Evolutionary conservation across 2,113 vertebrate genomes (phyloP), one percentile per base, ranked within the genome.

Genomic region (Illadopsis cleaveri): DNA sequence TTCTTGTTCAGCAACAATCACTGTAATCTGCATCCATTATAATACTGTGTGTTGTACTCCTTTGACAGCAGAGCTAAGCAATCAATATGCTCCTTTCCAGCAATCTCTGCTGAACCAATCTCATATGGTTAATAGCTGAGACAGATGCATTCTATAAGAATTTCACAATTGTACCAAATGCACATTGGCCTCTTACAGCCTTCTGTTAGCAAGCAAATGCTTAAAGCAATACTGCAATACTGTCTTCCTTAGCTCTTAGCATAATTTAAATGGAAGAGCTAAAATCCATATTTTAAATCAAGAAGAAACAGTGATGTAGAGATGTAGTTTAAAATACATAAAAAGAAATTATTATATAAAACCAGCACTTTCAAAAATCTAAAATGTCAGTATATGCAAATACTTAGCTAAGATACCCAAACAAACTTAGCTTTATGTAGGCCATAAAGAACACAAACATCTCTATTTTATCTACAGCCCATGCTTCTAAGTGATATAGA

Each of bases 11-110:
- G 71, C 79, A 44, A 70, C 10, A 81, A 58, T 91, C 66, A 69
- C 82, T 89, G 16, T 92, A 76, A 96, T 95, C 94, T 93, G 9
- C 79, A 69, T 93, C 93, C 62, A 73, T 93, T 93, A 78, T 33
- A 82, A 54, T 28, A n/a, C 35, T 21, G 31, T 47, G 21, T 15
- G 47, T 20, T 86, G 38, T 53, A 37, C 11, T 87, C 70, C 40
- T 85, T 37, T 78, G 54, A 69, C 45, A 73, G 53, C 38, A 95
- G 77, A 70, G 42, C 77, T 86, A 54, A 91, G 65, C 76, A 95
- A 56, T 84, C 76, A 95, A 27, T 73, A 45, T 37, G 15, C 50
- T 90, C 40, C 47, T 68, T 60, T 91, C 65, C 61, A 38, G 78
- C 61, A 83, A 11, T 48, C 45, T 83, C 60, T 80, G 50, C 50